Percentiles rank a stretch among this genome's conserved stretches.
Conservation (phyloP, 2,113 vertebrate genomes). For the Eulemur macaco region DNA sequence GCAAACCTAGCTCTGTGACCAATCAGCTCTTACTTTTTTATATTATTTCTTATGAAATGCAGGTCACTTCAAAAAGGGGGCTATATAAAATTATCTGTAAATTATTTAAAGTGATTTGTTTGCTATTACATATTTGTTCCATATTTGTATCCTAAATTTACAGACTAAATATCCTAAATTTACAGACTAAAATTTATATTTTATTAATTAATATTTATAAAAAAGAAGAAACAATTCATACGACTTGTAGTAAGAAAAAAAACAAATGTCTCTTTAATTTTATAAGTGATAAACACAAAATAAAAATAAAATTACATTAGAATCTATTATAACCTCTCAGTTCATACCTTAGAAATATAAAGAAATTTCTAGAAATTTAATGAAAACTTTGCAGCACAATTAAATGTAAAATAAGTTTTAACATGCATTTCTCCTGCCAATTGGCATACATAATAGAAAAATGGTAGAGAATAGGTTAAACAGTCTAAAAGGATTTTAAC, state of each 20-base stretch:
- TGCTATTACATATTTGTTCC: conserved; percentile 11
- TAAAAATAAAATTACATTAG: conserved; percentile 30
- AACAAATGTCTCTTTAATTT: not conserved
- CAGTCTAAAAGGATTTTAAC: conserved; percentile 90
- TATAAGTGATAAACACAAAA: conserved; percentile 28
- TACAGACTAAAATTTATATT: conserved; percentile 16
- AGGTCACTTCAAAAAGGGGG: not conserved
- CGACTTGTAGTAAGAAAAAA: not conserved
- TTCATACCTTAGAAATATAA: conserved; percentile 59
- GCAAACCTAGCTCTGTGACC: not conserved
- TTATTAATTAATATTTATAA: conserved; percentile 40
- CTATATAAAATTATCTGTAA: conserved; percentile 19
- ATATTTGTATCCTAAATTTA: conserved; percentile 7
- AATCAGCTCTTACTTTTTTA: conserved; percentile 24
- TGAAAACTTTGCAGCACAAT: conserved; percentile 81
- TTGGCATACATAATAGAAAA: conserved; percentile 86
- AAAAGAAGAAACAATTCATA: conserved; percentile 10
- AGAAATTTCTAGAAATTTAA: conserved; percentile 75
- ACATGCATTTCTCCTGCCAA: conserved; percentile 80
- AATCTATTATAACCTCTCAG: conserved; percentile 45
- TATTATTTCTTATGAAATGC: conserved; percentile 24
- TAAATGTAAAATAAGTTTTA: conserved; percentile 82
- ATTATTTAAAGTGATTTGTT: conserved; percentile 49
- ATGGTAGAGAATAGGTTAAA: conserved; percentile 89
- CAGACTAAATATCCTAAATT: conserved; percentile 21